phyloP scores from a whole-genome alignment of 2,113 vertebrate genomes.

The Pachyramphus minor region DNA sequence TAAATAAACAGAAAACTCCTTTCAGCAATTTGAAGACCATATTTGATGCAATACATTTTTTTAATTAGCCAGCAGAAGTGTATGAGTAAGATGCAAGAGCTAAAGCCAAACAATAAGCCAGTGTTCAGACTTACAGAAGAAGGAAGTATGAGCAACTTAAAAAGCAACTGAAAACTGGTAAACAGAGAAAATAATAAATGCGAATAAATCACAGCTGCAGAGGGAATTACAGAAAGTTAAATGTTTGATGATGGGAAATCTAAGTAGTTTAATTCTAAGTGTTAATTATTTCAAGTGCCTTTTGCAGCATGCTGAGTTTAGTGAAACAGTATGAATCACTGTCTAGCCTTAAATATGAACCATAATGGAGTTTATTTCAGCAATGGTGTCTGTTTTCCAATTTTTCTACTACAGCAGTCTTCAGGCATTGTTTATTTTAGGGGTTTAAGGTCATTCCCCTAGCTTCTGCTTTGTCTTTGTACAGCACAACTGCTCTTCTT shows the following conservation, averaged over 20 bases:
- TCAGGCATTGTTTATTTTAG: neutral
- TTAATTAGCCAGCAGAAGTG: neutral
- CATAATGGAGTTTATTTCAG: constrained; percentile 18
- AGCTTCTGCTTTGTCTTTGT: neutral
- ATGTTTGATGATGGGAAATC: constrained; percentile 60
- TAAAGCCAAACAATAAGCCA: constrained; percentile 33
- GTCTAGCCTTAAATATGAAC: constrained; percentile 29
- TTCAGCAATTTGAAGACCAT: constrained; percentile 3
- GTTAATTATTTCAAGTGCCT: constrained; percentile 62
- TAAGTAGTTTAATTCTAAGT: constrained; percentile 61
- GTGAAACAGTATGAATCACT: constrained; percentile 46
- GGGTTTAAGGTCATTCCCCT: neutral
- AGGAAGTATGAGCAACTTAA: constrained; percentile 42
- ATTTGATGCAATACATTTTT: neutral
- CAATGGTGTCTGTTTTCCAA: neutral
- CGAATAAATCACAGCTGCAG: constrained; percentile 57
- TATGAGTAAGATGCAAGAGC: constrained; percentile 27
- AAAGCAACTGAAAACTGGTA: constrained; percentile 17
- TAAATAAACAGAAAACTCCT: constrained; percentile 12
- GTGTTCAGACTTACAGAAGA: constrained; percentile 7
- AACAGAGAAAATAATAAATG: constrained; percentile 56
- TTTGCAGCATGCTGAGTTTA: constrained; percentile 64
- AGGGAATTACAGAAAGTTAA: constrained; percentile 50
- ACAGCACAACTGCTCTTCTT: neutral
- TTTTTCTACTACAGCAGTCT: neutral